These are phyloP conservation scores for Aythya fuligula DNA, from an alignment of 2,797 vertebrate genomes.

Conservation along the genomic window DNA sequence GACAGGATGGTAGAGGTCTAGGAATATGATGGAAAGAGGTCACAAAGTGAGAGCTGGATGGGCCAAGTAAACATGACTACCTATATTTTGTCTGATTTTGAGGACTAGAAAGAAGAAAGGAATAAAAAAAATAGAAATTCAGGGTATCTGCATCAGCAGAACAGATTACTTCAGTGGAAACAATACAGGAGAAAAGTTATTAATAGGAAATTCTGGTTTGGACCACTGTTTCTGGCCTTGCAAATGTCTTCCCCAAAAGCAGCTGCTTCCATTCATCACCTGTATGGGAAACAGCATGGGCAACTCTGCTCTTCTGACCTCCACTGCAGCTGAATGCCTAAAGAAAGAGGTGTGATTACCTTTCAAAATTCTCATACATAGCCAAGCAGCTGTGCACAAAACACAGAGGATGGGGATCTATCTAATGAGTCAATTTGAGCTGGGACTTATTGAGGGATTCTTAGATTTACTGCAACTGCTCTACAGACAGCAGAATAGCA, in stretches of 20 bases:
- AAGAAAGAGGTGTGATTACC: not conserved
- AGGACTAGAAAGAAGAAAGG: not conserved
- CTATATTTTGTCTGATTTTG: not conserved
- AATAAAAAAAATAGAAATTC: not conserved
- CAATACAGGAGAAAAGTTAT: not conserved
- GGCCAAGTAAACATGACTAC: not conserved
- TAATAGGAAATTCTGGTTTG: not conserved
- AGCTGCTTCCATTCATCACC: not conserved
- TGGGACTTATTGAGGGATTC: not conserved
- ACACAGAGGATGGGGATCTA: not conserved
- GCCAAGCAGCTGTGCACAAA: not conserved
- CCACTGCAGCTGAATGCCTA: not conserved
- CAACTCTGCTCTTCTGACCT: not conserved
- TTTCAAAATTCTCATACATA: not conserved
- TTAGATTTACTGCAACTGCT: not conserved
- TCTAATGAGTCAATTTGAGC: not conserved
- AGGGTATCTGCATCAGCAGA: not conserved
- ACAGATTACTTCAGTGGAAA: not conserved
- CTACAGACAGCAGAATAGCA: not conserved
- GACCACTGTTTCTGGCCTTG: not conserved
- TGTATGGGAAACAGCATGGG: not conserved
- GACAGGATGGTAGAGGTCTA: not conserved
- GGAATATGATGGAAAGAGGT: not conserved
- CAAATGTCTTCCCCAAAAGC: not conserved
- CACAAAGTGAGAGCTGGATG: not conserved